Conservation (phyloP, 2,888 invertebrate species). For the Apotomis capreana region DNA sequence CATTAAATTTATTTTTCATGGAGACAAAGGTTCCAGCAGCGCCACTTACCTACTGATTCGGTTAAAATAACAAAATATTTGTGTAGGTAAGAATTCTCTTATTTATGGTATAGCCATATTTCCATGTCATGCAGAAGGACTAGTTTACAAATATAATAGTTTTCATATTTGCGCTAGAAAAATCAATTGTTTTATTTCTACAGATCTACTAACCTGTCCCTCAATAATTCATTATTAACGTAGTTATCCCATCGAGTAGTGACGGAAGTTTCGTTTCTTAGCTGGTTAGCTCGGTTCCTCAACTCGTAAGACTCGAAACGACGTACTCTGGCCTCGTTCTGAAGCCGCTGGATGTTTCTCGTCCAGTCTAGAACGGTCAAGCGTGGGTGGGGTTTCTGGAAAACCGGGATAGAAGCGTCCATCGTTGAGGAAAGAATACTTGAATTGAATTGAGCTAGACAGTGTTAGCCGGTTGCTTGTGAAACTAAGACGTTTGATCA, state of each 20-base stretch:
- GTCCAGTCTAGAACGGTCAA: conserved; percentile 90
- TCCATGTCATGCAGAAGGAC: no score
- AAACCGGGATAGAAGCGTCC: conserved; percentile 76
- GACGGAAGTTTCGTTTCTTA: conserved; percentile 89
- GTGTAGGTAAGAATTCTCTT: no score
- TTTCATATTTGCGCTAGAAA: no score
- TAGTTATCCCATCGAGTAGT: conserved; percentile 91
- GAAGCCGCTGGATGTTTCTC: conserved; percentile 87
- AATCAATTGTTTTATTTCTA: neutral
- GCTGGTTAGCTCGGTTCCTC: conserved; percentile 86
- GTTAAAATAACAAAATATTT: no score
- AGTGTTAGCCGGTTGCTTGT: neutral
- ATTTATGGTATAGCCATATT: no score
- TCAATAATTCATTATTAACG: conserved; percentile 87
- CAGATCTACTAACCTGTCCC: conserved; percentile 83
- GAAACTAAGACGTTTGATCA: conserved; percentile 47
- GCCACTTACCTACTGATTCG: no score
- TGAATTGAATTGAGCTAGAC: neutral
- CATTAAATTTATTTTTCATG: no score
- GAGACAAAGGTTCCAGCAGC: no score
- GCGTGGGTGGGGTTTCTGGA: conserved; percentile 87
- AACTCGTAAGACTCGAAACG: conserved; percentile 87
- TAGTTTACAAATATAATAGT: no score
- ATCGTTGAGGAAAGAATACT: conserved; percentile 48
- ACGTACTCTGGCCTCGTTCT: conserved; percentile 87